A percentile compares a stretch with the other conserved stretches of the same genome.
phyloP scores from a whole-genome alignment of 2,797 vertebrate genomes.

The Ceryle rudis region DNA sequence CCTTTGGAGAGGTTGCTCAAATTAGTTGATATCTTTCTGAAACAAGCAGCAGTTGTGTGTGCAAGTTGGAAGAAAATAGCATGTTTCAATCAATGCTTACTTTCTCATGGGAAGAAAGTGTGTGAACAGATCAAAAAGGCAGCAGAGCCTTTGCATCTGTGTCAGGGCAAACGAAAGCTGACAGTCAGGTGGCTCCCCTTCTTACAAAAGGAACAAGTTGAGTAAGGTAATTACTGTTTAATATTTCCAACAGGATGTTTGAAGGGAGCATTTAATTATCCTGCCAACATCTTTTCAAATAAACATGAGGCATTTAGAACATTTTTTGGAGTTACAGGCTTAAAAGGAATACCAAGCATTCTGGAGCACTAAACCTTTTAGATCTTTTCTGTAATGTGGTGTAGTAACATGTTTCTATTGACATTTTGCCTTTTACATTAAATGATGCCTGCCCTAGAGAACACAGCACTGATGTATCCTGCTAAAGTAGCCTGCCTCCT shows the following conservation, averaged over 20 bases:
- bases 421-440: conserved; percentile 49
- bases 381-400: conserved; percentile 52
- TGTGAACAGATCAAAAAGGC: conserved; percentile 61
- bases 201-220: conserved; percentile 64
- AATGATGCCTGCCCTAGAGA: not conserved
- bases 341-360: conserved; percentile 75
- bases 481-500: not conserved
- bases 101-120: conserved; percentile 83
- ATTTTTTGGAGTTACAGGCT: conserved; percentile 25
- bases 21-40: conserved; percentile 76
- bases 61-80: conserved; percentile 69
- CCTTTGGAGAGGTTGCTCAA: conserved; percentile 79
- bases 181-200: conserved; percentile 60
- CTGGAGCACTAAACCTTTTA: conserved; percentile 65
- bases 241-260: conserved; percentile 78
- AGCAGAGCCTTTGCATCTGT: conserved; percentile 55
- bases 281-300: conserved; percentile 76
- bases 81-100: conserved; percentile 70
- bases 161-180: conserved; percentile 59
- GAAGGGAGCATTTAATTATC: conserved; percentile 73
- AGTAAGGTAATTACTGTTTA: conserved; percentile 76
- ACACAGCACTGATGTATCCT: not conserved
- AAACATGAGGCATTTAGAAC: conserved; percentile 69
- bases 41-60: conserved; percentile 83
- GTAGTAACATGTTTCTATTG: conserved; percentile 46